Evolutionary conservation across 2,113 vertebrate genomes (phyloP).

Genomic region (zebrafish (Danio rerio)): GRCz12tu NC_133178.1:27569001-27569500

Average conservation of each 20-base stretch:
- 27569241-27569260: not conserved
- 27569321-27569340: not conserved
- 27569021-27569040: too few relatives aligned
- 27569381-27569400: not conserved
- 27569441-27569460: slow-evolving; percentile 2
- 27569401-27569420: not conserved
- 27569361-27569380: not conserved
- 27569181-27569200: not conserved
- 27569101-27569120: too few relatives aligned
- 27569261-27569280: too few relatives aligned
- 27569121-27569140: too few relatives aligned
- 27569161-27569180: too few relatives aligned
- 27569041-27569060: too few relatives aligned
- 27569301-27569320: not conserved
- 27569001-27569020: too few relatives aligned
- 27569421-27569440: not conserved
- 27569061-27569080: too few relatives aligned
- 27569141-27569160: too few relatives aligned
- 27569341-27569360: not conserved
- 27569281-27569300: not conserved
- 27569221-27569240: not conserved
- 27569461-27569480: not conserved
- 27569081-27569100: too few relatives aligned
- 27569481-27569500: not conserved
- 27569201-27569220: not conserved